phyloP scores from a whole-genome alignment of 2,888 invertebrate species.

The Tetranychus truncatus region DNA sequence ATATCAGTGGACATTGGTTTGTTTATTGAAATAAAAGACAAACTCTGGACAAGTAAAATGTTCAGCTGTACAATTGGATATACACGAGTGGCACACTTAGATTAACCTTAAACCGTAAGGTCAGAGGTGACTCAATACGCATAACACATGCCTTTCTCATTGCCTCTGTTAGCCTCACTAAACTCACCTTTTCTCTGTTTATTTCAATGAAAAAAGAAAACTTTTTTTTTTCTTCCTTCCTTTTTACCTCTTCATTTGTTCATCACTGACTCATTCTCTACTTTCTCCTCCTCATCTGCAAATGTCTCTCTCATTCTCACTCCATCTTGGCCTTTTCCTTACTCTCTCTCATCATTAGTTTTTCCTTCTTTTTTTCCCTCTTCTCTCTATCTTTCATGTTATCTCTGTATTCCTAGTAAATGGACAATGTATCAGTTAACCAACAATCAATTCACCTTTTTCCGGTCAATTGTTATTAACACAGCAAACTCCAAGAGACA shows the following conservation, averaged over 20 bases:
- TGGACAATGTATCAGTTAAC: not conserved
- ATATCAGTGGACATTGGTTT: not conserved
- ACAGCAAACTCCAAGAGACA: not conserved
- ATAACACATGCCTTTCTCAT: not conserved
- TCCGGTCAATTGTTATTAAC: not conserved
- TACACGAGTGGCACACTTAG: not conserved
- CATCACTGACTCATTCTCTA: not conserved
- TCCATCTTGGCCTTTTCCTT: not conserved
- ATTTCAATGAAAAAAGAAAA: too few relatives aligned
- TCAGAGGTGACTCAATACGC: not conserved
- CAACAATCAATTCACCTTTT: not conserved
- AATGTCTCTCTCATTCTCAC: not conserved
- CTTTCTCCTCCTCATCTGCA: not conserved
- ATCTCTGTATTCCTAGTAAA: not conserved
- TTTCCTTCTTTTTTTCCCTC: constrained; percentile 1
- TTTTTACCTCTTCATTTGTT: not conserved
- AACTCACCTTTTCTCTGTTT: too few relatives aligned
- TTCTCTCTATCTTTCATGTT: not conserved
- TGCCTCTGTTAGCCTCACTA: too few relatives aligned
- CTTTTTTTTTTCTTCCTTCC: not conserved
- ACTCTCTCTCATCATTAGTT: not conserved
- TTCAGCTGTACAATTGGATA: not conserved
- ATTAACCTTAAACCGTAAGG: not conserved
- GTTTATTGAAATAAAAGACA: not conserved
- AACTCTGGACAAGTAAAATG: not conserved